Conservation (phyloP, 2,888 invertebrate genomes). For the Cantharis rufa region DNA sequence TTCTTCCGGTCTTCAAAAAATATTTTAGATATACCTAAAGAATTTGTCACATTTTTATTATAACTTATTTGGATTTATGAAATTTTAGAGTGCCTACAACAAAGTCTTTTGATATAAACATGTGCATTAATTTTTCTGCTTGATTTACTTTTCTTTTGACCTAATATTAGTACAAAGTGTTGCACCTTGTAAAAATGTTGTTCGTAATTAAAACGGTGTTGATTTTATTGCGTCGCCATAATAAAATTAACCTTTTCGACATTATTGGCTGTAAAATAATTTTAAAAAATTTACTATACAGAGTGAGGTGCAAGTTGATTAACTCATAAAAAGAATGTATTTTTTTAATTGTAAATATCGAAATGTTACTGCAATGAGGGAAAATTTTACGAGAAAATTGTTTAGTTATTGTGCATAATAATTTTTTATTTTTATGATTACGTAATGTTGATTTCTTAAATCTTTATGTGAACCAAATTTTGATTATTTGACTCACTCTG, state of each 20-base stretch:
- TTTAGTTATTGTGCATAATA: not conserved
- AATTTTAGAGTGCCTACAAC: slow-evolving; percentile 1
- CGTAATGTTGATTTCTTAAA: not conserved
- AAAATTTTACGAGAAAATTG: not conserved
- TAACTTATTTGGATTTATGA: not conserved
- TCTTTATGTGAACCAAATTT: not conserved
- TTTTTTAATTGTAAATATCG: not conserved
- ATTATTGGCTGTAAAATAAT: not conserved
- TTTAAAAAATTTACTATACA: not conserved
- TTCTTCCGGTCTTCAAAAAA: not conserved
- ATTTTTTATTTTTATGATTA: not conserved
- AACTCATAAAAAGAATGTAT: not conserved
- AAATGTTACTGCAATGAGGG: not conserved
- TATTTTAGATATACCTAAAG: slow-evolving; percentile 3
- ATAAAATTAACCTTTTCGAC: not conserved
- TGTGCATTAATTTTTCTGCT: not conserved
- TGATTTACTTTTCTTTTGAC: not conserved
- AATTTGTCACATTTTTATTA: not conserved
- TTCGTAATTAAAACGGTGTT: not conserved
- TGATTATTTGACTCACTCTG: not conserved
- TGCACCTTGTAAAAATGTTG: not conserved
- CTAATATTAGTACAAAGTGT: not conserved
- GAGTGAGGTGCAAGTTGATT: not conserved
- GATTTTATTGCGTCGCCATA: not conserved
- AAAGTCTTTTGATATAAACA: not conserved